Base-by-base conservation (phyloP, 35 echinoderm and acorn worm species). In the Diadema setosum region DNA sequence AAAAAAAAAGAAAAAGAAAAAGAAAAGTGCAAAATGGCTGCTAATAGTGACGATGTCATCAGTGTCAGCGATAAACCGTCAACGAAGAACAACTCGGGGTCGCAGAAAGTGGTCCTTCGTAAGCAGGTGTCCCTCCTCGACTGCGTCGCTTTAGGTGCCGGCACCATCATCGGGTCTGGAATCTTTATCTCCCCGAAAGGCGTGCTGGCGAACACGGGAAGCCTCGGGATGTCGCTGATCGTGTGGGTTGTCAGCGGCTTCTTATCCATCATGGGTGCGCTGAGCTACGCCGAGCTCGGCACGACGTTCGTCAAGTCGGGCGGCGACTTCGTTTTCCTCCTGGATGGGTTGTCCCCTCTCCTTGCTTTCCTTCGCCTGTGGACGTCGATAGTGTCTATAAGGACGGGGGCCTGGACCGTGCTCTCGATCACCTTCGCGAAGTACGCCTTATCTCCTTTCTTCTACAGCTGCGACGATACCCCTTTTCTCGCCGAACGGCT, bases 111-210 rank as follows among this genome's bases (percentile, higher is more conserved):
- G n/a, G 83, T 70, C 20, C 52, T 94, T 1, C 55, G 80, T 26
- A 90, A 82, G 12, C 64, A 93, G 56, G 45, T 97, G 36, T 80
- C 69, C 20, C 33, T 97, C 26, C 37, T 88, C 2, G 91, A 82
- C 27, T 93, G 95, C 46, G 82, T 93, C 27, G 76, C 87, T 21
- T 85, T 97, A 15, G 81, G 64, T 39, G 84, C 90, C 1, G 95
- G 95, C 14, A 91, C 80, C 11, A 63, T 93, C 26, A 91, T 97
- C 15, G 95, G 95, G 0, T 91, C 95, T 6, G 95, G 95, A 0
- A 97, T 97, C 35, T 97, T 97, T 75, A 94, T 97, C 36, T 93
- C 95, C 14, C 95, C 95, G 24, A 93, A 93, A 46, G 95, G 95
- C 20, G 91, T 91, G 14, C 48, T 97, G 20, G 25, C 91, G 41